Evolutionary conservation across 2,113 vertebrate species (phyloP).

Genomic region (Gambusia affinis): DNA sequence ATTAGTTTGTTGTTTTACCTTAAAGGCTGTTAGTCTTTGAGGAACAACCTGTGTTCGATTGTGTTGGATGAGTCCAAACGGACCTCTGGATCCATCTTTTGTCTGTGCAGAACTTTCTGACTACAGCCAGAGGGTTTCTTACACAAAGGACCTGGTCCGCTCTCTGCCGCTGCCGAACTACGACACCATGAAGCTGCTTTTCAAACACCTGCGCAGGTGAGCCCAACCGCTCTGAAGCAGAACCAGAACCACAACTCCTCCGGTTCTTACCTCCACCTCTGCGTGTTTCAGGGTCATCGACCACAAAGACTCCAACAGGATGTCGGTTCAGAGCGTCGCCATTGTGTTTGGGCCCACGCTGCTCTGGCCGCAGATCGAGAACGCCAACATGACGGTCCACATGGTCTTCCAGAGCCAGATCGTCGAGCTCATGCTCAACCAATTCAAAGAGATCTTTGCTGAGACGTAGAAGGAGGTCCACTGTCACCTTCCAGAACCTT

Average conservation of each 20-base stretch:
- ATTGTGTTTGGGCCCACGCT: conserved; percentile 95
- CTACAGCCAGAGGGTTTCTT: conserved; percentile 70
- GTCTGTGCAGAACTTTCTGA: conserved; percentile 83
- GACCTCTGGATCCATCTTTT: background rate
- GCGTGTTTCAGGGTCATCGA: conserved; percentile 82
- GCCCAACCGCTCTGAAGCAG: conserved; percentile 5
- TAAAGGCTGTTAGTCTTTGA: background rate
- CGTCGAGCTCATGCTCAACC: conserved; percentile 91
- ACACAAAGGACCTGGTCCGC: conserved; percentile 85
- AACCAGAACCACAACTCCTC: background rate
- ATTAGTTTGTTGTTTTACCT: background rate
- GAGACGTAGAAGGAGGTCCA: conserved; percentile 18
- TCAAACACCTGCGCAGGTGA: conserved; percentile 90
- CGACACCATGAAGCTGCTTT: conserved; percentile 89
- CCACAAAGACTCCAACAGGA: conserved; percentile 86
- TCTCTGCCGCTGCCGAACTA: conserved; percentile 86
- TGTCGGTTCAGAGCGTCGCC: conserved; percentile 91
- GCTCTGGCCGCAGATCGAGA: conserved; percentile 86
- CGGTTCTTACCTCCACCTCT: background rate
- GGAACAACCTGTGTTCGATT: background rate
- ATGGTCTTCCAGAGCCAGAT: conserved; percentile 98
- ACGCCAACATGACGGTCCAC: conserved; percentile 87
- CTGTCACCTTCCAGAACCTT: background rate
- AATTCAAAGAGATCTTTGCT: conserved; percentile 47
- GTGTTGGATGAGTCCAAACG: background rate